These are phyloP conservation scores for Chelonus insularis DNA, from an alignment of 1,140 invertebrate species.

Conservation along the genomic window DNA sequence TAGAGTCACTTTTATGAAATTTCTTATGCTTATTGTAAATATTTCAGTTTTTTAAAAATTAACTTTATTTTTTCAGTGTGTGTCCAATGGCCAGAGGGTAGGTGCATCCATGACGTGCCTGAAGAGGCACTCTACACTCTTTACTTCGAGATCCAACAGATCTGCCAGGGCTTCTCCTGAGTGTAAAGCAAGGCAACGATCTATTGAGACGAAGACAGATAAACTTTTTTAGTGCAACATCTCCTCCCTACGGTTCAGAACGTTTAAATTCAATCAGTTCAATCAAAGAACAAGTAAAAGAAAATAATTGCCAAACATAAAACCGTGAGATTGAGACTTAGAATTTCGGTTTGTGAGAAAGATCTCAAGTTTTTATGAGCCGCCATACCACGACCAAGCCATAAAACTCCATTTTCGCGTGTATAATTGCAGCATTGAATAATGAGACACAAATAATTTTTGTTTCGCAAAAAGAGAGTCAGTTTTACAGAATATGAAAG, in stretches of 20 bases:
- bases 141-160: conserved; percentile 54
- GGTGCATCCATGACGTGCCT: conserved; percentile 60
- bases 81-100: conserved; percentile 86
- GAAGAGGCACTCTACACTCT: conserved; percentile 56
- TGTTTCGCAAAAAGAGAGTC: background rate
- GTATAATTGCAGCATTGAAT: background rate
- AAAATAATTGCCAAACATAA: conserved; percentile 5
- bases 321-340: conserved; percentile 10
- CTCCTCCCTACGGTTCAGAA: conserved; percentile 28
- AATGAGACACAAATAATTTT: background rate
- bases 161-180: conserved; percentile 55
- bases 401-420: conserved; percentile 24
- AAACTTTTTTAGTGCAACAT: conserved; percentile 23
- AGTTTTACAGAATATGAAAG: background rate
- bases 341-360: conserved; percentile 18
- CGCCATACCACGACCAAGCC: conserved; percentile 51
- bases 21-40: no score
- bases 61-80: conserved; percentile 85
- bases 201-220: conserved; percentile 34
- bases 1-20: no score
- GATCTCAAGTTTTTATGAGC: conserved; percentile 32
- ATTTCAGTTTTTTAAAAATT: no score
- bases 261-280: background rate
- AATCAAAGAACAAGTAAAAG: background rate
- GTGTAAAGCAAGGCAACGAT: conserved; percentile 37